Evolutionary conservation across 2,113 vertebrate genomes (phyloP), one percentile per base, ranked within the genome.

Genomic region (Oxygymnocypris stewartii): DNA sequence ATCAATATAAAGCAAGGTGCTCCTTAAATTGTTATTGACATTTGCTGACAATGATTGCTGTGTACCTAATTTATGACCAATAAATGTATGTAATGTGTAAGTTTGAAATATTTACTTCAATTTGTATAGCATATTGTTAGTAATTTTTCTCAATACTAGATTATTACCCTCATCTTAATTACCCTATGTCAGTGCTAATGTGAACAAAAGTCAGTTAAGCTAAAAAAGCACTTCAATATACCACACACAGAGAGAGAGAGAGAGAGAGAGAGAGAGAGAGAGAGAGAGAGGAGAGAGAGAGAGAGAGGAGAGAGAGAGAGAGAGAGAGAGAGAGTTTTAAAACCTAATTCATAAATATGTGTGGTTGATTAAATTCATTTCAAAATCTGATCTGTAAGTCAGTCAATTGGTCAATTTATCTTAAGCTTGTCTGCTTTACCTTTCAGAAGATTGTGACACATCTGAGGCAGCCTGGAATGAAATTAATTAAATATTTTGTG

Each of bases 401-500:
- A 69, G 28, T 65, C 59, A 79, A 65, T 85, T 78, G 76, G 59
- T 65, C 47, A 44, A 28, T 67, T 77, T 47, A 81, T 65, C 59
- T 81, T 65, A 81, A 51, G 74, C 25, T 35, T 77, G 25, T 69
- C 25, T 79, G 23, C 42, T 37, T 59, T 7, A n/a, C 44, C 44
- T 69, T 67, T 63, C 44, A 51, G 18, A 51, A n/a, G 81, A 83
- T 71, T 83, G 14, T 23, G 77, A 54, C 71, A 35, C 76, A 73
- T 79, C 49, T 47, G 77, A 80, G 77, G n/a, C 63, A 73, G 40
- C 16, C 18, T 73, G 77, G 81, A 47, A 86, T 86, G 0, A 81
- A 81, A 86, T 86, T 47, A 73, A 86, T 86, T 59, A 81, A n/a
- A 71, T 40, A 23, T 81, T 74, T 80, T 86, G 77, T 73, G 31